Conservation (phyloP, 2,113 vertebrate species). For the Oceanodroma tethys region DNA sequence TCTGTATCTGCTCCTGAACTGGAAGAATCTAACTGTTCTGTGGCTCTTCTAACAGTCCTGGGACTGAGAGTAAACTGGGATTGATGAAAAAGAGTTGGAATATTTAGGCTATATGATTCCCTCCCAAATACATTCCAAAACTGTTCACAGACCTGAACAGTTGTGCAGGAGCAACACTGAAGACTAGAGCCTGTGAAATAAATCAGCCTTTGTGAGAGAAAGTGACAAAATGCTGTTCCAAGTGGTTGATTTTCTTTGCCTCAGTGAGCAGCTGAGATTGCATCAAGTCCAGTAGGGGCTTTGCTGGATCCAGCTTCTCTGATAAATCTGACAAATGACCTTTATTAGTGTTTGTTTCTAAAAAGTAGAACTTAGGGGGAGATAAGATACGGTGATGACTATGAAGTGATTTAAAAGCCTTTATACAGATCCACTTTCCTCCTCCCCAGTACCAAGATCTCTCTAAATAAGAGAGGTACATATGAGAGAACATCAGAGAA, state of each 20-base stretch:
- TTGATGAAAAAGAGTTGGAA: background rate
- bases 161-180: background rate
- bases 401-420: background rate
- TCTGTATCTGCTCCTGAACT: background rate
- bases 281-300: background rate
- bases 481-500: background rate
- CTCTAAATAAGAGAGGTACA: background rate
- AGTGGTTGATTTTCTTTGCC: background rate
- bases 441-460: background rate
- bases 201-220: background rate
- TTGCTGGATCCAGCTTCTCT: background rate
- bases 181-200: background rate
- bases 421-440: background rate
- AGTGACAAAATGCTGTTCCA: background rate
- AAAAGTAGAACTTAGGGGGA: background rate
- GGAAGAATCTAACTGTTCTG: background rate
- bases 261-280: background rate
- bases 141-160: background rate
- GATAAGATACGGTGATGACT: background rate
- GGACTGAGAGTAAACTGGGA: background rate
- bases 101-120: background rate
- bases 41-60: background rate
- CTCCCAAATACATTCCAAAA: background rate
- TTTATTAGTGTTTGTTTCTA: background rate
- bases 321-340: background rate